Evolutionary conservation across 2,888 invertebrate genomes (phyloP), one percentile per base, ranked within the genome.

Genomic region (Himalopsyche tibetana): DNA sequence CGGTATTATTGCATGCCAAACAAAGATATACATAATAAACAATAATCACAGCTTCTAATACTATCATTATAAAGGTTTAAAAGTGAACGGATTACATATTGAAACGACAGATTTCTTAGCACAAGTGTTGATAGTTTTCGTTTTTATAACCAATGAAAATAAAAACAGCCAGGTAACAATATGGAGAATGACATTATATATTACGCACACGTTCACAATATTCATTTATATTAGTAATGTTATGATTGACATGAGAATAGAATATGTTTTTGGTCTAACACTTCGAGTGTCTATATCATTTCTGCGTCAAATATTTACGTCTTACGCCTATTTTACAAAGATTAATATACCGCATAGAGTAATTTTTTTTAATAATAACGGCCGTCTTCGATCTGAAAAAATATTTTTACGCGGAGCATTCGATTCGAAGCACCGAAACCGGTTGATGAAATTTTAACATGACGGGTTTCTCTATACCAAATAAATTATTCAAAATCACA

Each of bases 211-310:
- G 15, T 51, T 51, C 15, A 51, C 51, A 51, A 51, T 51, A 51
- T 51, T 51, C 51, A 51, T 51, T 51, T 15, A 2, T 51, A 51
- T 51, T 51, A 15, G 12, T 51, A 63, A 5, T 5, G 5, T 63
- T 19, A 19, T 19, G 80, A 81, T 81, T 81, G 55, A 81, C 80
- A 80, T 38, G 51, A 45, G 19, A 4, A 74, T 12, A 74, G 40
- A 80, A 80, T 45, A 80, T 80, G 80, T 45, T 83, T 83, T 42
- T 83, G 45, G 56, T 83, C 74, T 74, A 74, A 74, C 74, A 74
- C 74, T 74, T 38, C 0, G 38, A 74, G 74, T 36, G 74, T 74
- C 28, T 69, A 74, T 36, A 38, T n/a, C 15, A 36, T 12, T 36
- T 15, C 28, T 63, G 19, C 19, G 8, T 8, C n/a, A 19, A 63